Evolutionary conservation across 2,888 invertebrate species (phyloP).

Genomic region (Barypeithes pellucidus): DNA sequence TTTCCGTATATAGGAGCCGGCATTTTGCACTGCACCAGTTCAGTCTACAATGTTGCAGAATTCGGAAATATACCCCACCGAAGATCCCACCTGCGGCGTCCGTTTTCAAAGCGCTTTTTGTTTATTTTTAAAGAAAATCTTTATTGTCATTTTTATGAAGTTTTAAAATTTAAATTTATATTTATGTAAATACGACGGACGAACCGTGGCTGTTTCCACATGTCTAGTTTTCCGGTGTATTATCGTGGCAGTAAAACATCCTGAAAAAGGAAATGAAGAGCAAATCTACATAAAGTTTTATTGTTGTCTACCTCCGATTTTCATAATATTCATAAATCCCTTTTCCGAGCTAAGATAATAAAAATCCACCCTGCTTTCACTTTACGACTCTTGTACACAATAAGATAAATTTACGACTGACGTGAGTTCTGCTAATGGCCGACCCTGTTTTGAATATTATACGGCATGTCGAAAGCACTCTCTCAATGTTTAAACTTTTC

Average conservation of each 20-base stretch:
- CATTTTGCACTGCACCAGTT: too few species aligned
- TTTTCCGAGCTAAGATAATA: slow-evolving; percentile 34
- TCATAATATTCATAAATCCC: slow-evolving; percentile 49
- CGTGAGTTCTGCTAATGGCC: slow-evolving; percentile 19
- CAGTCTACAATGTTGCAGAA: too few species aligned
- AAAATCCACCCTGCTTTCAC: slow-evolving; percentile 34
- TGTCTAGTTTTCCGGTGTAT: slow-evolving; percentile 40
- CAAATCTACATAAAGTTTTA: slow-evolving; percentile 44
- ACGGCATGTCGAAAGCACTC: slow-evolving; percentile 1
- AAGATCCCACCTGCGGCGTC: too few species aligned
- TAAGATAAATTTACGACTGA: slow-evolving; percentile 28
- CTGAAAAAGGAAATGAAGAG: slow-evolving; percentile 33
- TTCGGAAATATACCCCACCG: too few species aligned
- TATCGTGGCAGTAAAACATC: slow-evolving; percentile 37
- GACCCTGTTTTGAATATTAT: slow-evolving; percentile 25
- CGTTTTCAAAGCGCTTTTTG: too few species aligned
- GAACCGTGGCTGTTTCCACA: slow-evolving; percentile 22
- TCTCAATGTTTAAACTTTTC: background rate
- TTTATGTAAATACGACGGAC: slow-evolving; percentile 14
- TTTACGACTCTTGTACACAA: slow-evolving; percentile 32
- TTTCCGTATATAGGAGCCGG: too few species aligned
- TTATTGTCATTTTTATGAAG: too few species aligned
- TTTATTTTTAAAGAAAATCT: too few species aligned
- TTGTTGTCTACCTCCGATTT: slow-evolving; percentile 47
- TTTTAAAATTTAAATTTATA: too few species aligned